These are phyloP conservation scores for Oxyteleia sp. DNA, from an alignment of 2,888 invertebrate genomes.

Conservation along the genomic window DNA sequence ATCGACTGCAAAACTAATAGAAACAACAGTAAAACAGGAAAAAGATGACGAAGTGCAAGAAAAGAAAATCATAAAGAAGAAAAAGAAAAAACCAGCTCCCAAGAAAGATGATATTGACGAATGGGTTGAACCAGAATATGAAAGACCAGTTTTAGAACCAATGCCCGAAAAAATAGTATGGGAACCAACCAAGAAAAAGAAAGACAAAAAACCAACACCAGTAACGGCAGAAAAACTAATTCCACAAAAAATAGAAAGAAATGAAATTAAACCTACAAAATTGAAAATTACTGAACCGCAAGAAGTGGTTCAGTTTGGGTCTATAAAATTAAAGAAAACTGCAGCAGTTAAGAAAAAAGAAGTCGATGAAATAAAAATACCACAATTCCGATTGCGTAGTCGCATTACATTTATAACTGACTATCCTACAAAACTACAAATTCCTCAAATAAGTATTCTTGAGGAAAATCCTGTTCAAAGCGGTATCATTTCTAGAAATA, in stretches of 20 bases:
- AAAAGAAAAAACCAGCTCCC: slow-evolving; percentile 75
- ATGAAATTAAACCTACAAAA: slow-evolving; percentile 89
- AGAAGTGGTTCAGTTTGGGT: slow-evolving; percentile 89
- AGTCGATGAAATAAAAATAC: slow-evolving; percentile 87
- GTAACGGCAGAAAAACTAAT: slow-evolving; percentile 80
- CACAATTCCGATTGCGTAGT: slow-evolving; percentile 92
- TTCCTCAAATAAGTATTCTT: slow-evolving; percentile 88
- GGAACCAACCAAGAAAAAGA: slow-evolving; percentile 83
- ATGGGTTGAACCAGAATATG: slow-evolving; percentile 86
- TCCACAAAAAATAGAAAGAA: slow-evolving; percentile 90
- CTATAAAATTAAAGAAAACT: slow-evolving; percentile 91
- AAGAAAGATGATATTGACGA: slow-evolving; percentile 80
- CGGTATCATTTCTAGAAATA: slow-evolving; percentile 91
- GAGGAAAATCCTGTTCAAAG: slow-evolving; percentile 89
- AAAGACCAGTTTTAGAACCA: slow-evolving; percentile 85
- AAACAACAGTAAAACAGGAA: slow-evolving; percentile 82
- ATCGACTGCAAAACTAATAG: too few relatives aligned
- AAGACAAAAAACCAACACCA: slow-evolving; percentile 77
- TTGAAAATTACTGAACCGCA: slow-evolving; percentile 89
- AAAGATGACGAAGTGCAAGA: slow-evolving; percentile 50
- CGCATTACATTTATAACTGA: slow-evolving; percentile 90
- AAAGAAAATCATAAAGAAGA: slow-evolving; percentile 66
- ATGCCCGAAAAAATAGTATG: slow-evolving; percentile 86
- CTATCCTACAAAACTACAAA: slow-evolving; percentile 90
- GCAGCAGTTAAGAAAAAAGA: slow-evolving; percentile 88